Conservation (phyloP, 2,113 vertebrate species). For the Onychorhynchus coronatus region DNA sequence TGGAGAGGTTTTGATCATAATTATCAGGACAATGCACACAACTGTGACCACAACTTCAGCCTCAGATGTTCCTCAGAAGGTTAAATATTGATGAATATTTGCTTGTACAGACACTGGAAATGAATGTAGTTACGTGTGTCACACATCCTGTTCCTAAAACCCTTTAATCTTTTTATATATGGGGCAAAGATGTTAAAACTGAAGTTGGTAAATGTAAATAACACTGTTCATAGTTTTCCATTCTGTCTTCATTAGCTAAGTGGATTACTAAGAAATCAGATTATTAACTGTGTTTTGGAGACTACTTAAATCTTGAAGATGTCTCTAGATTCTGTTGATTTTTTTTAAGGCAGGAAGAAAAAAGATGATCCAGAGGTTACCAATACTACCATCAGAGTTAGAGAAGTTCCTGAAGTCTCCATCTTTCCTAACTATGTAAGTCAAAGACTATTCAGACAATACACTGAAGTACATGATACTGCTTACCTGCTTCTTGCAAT, state of each 20-base stretch:
- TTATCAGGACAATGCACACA: background rate
- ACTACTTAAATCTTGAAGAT: background rate
- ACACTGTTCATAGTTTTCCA: background rate
- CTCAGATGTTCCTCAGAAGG: background rate
- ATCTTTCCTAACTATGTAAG: background rate
- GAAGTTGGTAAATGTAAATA: background rate
- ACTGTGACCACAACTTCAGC: background rate
- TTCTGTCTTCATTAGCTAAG: background rate
- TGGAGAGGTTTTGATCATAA: background rate
- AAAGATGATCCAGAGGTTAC: background rate
- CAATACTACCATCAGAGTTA: background rate
- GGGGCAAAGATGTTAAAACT: background rate
- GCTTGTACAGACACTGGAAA: background rate
- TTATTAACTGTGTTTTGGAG: background rate
- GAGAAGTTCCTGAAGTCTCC: background rate
- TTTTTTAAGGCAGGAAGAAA: background rate
- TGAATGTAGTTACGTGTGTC: background rate
- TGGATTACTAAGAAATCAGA: background rate
- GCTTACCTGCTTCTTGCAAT: background rate
- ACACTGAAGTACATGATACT: background rate
- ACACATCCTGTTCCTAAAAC: background rate
- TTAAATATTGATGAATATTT: background rate
- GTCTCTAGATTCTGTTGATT: background rate
- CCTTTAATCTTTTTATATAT: background rate
- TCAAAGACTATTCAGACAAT: background rate